Evolutionary conservation across 2,888 invertebrate genomes (phyloP).

Genomic region (Papilio demoleus): DNA sequence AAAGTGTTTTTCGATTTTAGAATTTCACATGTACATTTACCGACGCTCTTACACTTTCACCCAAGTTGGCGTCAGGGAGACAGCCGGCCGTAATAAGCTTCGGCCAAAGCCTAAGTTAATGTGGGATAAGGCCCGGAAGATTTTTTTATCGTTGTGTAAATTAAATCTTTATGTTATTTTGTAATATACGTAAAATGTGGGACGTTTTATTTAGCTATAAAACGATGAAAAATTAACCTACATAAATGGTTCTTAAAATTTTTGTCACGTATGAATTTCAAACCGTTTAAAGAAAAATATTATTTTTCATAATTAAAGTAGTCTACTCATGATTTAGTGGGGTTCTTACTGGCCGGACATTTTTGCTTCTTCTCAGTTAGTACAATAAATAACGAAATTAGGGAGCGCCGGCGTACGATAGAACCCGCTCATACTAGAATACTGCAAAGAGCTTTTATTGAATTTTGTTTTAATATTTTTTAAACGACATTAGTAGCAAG

Average conservation of each 20-base stretch:
- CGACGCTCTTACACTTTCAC: too few species aligned
- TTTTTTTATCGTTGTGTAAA: too few species aligned
- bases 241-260: slow-evolving; percentile 60
- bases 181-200: too few species aligned
- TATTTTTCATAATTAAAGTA: slow-evolving; percentile 74
- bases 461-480: neutral
- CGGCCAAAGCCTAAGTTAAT: too few species aligned
- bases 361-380: slow-evolving; percentile 56
- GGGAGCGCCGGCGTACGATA: slow-evolving; percentile 50
- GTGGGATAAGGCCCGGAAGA: too few species aligned
- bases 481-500: neutral
- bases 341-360: slow-evolving; percentile 55
- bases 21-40: too few species aligned
- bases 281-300: slow-evolving; percentile 61
- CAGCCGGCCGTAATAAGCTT: too few species aligned
- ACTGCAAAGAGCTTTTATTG: slow-evolving; percentile 33
- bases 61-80: too few species aligned
- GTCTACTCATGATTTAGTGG: slow-evolving; percentile 65
- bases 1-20: too few species aligned
- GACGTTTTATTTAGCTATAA: too few species aligned
- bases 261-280: slow-evolving; percentile 58
- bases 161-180: too few species aligned
- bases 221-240: slow-evolving; percentile 17
- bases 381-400: slow-evolving; percentile 70
- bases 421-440: slow-evolving; percentile 47